phyloP scores from a whole-genome alignment of 1,140 invertebrate genomes.

The Polyergus mexicanus region DNA sequence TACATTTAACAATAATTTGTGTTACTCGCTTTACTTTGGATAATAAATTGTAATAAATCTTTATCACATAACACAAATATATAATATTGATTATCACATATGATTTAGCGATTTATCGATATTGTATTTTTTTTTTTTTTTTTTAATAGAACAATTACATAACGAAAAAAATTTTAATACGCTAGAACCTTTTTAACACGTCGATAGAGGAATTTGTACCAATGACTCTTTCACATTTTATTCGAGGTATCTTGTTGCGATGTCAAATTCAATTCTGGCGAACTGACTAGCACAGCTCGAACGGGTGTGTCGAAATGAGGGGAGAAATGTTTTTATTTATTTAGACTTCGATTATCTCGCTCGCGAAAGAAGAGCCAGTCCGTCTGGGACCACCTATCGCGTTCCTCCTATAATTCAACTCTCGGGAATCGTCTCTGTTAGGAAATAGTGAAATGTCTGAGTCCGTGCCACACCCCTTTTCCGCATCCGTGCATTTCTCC shows the following conservation, averaged over 20 bases:
- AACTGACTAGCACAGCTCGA: conserved; percentile 73
- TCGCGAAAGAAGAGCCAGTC: conserved; percentile 74
- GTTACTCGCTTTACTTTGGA: neutral
- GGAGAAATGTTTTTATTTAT: conserved; percentile 80
- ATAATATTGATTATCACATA: neutral
- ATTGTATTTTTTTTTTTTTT: neutral
- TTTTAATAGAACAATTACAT: neutral
- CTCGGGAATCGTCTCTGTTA: conserved; percentile 77
- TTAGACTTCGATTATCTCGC: conserved; percentile 83
- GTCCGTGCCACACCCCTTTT: conserved; percentile 57
- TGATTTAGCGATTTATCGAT: neutral
- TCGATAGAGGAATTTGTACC: neutral
- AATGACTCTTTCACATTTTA: neutral
- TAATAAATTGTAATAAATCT: neutral
- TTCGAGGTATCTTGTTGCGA: conserved; percentile 6
- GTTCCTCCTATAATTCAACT: conserved; percentile 80
- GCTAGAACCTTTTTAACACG: neutral
- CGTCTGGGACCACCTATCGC: conserved; percentile 80
- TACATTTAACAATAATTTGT: conserved; percentile 33
- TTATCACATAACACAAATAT: neutral
- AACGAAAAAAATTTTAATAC: neutral
- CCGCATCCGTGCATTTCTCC: conserved; percentile 55
- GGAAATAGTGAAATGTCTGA: conserved; percentile 75
- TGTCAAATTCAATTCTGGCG: conserved; percentile 74
- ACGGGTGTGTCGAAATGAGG: conserved; percentile 54